Percentiles rank a stretch among this genome's conserved stretches.
These are phyloP conservation scores for Leiothrix lutea DNA, from an alignment of 2,113 vertebrate species.

Conservation along the genomic window DNA sequence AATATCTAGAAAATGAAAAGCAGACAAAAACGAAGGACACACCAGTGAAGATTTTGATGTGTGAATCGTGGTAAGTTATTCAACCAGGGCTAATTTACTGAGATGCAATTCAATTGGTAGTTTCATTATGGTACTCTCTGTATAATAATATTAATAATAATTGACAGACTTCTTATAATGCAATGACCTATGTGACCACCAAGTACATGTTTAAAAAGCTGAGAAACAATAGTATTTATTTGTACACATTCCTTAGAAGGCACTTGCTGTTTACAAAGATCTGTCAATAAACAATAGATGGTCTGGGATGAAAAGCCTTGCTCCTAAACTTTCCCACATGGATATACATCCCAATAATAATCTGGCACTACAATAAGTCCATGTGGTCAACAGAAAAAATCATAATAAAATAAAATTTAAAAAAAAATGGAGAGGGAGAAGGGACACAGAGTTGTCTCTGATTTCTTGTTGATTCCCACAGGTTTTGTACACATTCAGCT, in stretches of 20 bases:
- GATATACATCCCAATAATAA: not conserved
- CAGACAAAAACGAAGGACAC: not conserved
- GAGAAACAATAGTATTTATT: not conserved
- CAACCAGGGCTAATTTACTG: not conserved
- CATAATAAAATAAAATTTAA: not conserved
- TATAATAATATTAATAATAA: not conserved
- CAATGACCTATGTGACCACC: not conserved
- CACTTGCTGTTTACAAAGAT: not conserved
- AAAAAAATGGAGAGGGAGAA: not conserved
- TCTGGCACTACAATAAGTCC: not conserved
- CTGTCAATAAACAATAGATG: not conserved
- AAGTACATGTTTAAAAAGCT: not conserved
- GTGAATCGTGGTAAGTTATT: not conserved
- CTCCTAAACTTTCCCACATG: not conserved
- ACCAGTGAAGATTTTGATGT: not conserved
- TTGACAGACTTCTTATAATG: not conserved
- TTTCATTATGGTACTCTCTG: not conserved
- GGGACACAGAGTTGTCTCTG: not conserved
- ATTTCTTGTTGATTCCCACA: not conserved
- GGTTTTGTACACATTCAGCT: not conserved
- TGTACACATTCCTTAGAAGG: not conserved
- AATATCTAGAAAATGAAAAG: not conserved
- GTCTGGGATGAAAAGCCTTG: not conserved
- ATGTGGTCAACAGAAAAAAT: not conserved
- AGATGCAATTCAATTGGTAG: not conserved